Evolutionary conservation across 2,113 vertebrate genomes (phyloP), one percentile per base, ranked within the genome.

Genomic region (Dasyprocta punctata): DNA sequence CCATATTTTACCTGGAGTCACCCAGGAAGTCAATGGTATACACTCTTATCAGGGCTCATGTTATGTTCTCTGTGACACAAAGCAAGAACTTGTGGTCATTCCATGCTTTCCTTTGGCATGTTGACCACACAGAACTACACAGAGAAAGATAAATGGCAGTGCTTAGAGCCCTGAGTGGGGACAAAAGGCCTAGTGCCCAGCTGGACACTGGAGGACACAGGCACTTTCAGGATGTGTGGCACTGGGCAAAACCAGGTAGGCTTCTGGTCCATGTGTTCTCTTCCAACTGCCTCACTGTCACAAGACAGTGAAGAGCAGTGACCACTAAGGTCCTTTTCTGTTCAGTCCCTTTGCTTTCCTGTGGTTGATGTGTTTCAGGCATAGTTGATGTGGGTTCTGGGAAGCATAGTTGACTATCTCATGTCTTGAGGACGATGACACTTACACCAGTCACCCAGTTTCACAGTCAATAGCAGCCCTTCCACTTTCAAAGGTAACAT

Each of bases 111-210:
- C 73, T 88, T 71, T 4, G 2, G 7, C 16, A 1, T 36, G 19
- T 2, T 20, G 14, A 13, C 28, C 28, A 17, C 1, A 6, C 7
- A 44, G 33, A 33, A 2, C 4, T 4, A 22, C 2, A 33, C 28
- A 19, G 11, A 47, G 10, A 69, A 49, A 6, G 41, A 10, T 5
- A 41, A 9, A 17, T 4, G 4, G 2, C 20, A 30, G 26, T n/a
- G 41, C 38, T 4, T 0, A 1, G 41, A 22, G 20, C 10, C 52
- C 24, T 52, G 41, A 91, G 94, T 95, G 91, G 86, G 93, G 73
- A 54, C 0, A 9, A 20, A 26, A 44, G 41, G 13, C 22, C 69
- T n/a, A 54, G 73, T 52, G 20, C 97, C 88, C 86, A 81, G 95
- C 95, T 97, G 13, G 33, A 67, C 47, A 30, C 6, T 10, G 28